Evolutionary conservation across 2,113 vertebrate genomes (phyloP).

Genomic region (Sus scrofa): DNA sequence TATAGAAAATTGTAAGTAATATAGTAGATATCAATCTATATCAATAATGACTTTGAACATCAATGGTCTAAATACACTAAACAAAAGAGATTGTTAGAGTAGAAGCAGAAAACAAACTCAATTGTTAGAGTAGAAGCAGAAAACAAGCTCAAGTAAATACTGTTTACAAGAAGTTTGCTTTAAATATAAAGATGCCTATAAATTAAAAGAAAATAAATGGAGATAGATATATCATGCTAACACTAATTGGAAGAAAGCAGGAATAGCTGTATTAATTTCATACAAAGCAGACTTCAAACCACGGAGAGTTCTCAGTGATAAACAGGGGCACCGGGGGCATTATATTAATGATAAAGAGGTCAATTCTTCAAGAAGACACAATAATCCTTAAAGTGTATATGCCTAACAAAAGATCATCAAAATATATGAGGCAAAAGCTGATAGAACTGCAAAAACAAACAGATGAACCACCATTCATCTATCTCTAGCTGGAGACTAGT

Average conservation of each 20-base stretch:
- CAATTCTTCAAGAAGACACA: neutral
- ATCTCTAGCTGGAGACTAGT: neutral
- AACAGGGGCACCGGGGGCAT: neutral
- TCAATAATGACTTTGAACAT: neutral
- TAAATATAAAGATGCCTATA: slow-evolving; percentile 15
- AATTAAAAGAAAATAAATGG: neutral
- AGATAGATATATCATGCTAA: neutral
- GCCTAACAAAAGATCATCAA: neutral
- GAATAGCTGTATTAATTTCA: neutral
- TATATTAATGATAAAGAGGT: neutral
- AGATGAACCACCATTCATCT: neutral
- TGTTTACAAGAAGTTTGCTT: neutral
- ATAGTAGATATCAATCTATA: neutral
- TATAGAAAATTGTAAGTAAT: neutral
- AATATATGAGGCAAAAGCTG: neutral
- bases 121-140: neutral
- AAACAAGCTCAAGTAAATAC: neutral
- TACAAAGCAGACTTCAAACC: neutral
- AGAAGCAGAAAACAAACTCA: neutral
- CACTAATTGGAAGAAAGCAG: neutral
- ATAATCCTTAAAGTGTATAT: neutral
- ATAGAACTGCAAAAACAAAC: neutral
- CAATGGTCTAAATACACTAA: neutral
- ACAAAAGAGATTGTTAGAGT: neutral
- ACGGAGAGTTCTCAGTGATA: neutral